Evolutionary conservation across 2,888 invertebrate genomes (phyloP).

Genomic region (Brachypalpus laphriformis): DNA sequence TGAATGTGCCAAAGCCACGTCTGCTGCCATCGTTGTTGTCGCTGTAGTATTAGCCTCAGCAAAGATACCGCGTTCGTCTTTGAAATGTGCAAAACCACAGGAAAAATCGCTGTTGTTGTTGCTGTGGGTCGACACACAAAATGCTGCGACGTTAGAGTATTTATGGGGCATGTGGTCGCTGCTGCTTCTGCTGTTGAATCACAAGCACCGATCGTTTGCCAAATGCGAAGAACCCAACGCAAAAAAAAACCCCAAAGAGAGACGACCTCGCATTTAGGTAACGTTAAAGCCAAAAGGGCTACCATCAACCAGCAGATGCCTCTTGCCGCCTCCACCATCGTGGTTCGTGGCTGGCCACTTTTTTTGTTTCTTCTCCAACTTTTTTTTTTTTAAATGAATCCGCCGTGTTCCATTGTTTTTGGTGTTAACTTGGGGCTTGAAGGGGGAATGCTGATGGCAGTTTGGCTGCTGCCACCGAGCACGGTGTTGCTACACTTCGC

Average conservation of each 20-base stretch:
- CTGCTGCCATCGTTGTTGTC: constrained; percentile 62
- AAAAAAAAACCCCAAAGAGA: constrained; percentile 33
- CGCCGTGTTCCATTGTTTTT: constrained; percentile 64
- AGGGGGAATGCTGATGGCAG: constrained; percentile 46
- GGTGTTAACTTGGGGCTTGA: constrained; percentile 59
- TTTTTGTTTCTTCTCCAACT: too few species aligned
- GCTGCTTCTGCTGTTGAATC: constrained; percentile 55
- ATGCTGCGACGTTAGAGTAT: constrained; percentile 72
- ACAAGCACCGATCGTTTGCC: constrained; percentile 55
- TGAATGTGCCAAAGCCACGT: constrained; percentile 73
- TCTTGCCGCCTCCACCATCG: constrained; percentile 11
- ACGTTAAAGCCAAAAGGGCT: constrained; percentile 59
- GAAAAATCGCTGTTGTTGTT: constrained; percentile 35
- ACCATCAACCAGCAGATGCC: constrained; percentile 8
- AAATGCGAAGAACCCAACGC: constrained; percentile 42
- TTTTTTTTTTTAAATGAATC: constrained; percentile 45
- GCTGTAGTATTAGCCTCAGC: constrained; percentile 67
- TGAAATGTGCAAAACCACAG: constrained; percentile 65
- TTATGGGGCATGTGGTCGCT: constrained; percentile 68
- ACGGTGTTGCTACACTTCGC: constrained; percentile 72
- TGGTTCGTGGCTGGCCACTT: constrained; percentile 44
- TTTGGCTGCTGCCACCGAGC: constrained; percentile 71
- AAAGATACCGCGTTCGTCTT: constrained; percentile 68
- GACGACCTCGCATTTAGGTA: constrained; percentile 59
- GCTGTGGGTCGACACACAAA: constrained; percentile 54